Percentiles rank a stretch among this genome's conserved stretches.
Conservation (phyloP, 1,140 invertebrate genomes). For the Heliconius hewitsoni region DNA sequence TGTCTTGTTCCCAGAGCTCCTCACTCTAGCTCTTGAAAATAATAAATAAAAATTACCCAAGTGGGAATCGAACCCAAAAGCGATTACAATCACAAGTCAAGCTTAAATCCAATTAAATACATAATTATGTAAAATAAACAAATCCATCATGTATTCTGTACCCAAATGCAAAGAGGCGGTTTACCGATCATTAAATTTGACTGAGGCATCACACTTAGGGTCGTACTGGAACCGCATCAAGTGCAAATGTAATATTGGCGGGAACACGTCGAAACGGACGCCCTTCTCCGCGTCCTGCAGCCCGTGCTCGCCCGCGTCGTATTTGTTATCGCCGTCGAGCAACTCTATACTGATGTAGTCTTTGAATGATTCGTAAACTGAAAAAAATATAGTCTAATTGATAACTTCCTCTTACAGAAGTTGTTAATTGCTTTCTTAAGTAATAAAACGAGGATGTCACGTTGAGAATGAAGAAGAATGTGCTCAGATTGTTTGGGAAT, state of each 20-base stretch:
- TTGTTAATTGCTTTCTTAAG: too few relatives aligned
- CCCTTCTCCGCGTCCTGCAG: constrained; percentile 99
- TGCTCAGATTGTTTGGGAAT: too few relatives aligned
- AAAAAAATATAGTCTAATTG: not conserved
- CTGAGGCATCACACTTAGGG: constrained; percentile 93
- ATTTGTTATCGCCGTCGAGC: constrained; percentile 99
- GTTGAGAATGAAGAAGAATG: too few relatives aligned
- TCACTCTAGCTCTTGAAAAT: too few relatives aligned
- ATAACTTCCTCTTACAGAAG: too few relatives aligned
- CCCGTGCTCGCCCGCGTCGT: constrained; percentile 98
- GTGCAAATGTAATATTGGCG: constrained; percentile 99
- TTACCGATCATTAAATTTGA: constrained; percentile 98
- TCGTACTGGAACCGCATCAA: constrained; percentile 99
- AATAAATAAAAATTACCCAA: too few relatives aligned
- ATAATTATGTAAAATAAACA: not conserved
- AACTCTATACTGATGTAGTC: constrained; percentile 98
- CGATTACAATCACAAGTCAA: too few relatives aligned
- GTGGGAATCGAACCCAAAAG: too few relatives aligned
- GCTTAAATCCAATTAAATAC: not conserved
- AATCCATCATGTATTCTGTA: not conserved
- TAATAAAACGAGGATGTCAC: too few relatives aligned
- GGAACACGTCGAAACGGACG: constrained; percentile 97
- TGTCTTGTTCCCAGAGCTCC: too few relatives aligned
- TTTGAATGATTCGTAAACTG: constrained; percentile 98
- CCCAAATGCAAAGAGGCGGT: not conserved